A percentile compares a stretch with the other conserved stretches of the same genome.
These are phyloP conservation scores for Atlantisia rogersi DNA, from an alignment of 2,113 vertebrate genomes.

Conservation along the genomic window DNA sequence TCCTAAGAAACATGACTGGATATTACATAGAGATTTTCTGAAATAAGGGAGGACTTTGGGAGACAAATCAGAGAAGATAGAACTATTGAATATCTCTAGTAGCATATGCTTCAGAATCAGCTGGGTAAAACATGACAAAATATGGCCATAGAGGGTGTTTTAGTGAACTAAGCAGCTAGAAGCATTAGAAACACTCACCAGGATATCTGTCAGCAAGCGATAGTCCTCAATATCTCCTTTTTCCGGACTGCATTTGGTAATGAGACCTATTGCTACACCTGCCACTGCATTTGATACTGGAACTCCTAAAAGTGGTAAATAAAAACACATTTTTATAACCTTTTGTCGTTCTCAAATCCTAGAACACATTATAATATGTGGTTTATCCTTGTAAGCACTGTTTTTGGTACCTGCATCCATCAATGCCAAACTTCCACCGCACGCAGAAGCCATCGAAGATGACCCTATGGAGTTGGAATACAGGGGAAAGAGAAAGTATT, in stretches of 20 bases:
- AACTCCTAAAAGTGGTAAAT: constrained; percentile 81
- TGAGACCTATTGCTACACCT: constrained; percentile 91
- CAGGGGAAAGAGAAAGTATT: background rate
- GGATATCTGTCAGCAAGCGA: constrained; percentile 93
- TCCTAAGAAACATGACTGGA: background rate
- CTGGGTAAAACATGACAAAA: background rate
- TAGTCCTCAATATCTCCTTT: constrained; percentile 90
- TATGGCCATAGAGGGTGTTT: background rate
- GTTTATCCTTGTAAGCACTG: accelerated
- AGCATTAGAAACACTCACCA: constrained; percentile 78
- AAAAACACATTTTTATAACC: background rate
- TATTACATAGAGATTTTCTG: background rate
- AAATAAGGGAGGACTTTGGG: background rate
- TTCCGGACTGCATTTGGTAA: constrained; percentile 81
- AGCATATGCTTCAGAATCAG: background rate
- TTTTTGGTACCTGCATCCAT: constrained; percentile 93
- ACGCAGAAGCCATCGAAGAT: constrained; percentile 97
- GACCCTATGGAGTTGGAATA: constrained; percentile 79
- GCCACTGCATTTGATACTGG: constrained; percentile 91
- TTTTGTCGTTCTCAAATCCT: background rate
- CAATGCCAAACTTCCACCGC: constrained; percentile 91
- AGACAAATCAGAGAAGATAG: background rate
- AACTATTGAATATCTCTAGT: background rate
- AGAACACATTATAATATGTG: background rate
- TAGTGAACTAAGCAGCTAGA: background rate